A percentile compares a stretch with the other conserved stretches of the same genome.
Evolutionary conservation across 2,113 vertebrate species (phyloP).

Genomic region (Podilymbus podiceps): DNA sequence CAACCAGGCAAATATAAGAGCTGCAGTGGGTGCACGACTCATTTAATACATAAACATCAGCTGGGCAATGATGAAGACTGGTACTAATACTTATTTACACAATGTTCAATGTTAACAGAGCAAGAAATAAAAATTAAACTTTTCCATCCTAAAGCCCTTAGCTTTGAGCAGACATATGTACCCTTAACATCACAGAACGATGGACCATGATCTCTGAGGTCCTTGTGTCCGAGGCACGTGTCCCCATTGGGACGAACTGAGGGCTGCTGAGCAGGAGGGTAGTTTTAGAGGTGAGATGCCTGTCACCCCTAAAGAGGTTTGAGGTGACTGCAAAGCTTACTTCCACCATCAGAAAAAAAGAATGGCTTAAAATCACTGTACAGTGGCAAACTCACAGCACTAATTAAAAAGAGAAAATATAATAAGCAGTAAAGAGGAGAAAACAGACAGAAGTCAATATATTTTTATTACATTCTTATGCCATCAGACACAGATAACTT

Average conservation of each 20-base stretch:
- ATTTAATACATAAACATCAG: background rate
- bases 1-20: background rate
- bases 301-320: background rate
- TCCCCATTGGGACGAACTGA: background rate
- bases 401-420: background rate
- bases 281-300: background rate
- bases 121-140: background rate
- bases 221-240: background rate
- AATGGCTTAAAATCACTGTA: background rate
- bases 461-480: background rate
- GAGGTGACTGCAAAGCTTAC: background rate
- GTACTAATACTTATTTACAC: background rate
- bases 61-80: background rate
- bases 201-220: background rate
- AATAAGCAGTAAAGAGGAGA: background rate
- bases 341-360: background rate
- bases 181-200: background rate
- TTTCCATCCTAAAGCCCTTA: background rate
- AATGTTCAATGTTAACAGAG: background rate
- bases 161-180: background rate
- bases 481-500: background rate
- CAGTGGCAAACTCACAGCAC: background rate
- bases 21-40: background rate
- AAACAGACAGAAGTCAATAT: background rate
- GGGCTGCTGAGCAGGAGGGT: background rate